Evolutionary conservation across 2,888 invertebrate genomes (phyloP).

Genomic region (Ptychoptera albimana): DNA sequence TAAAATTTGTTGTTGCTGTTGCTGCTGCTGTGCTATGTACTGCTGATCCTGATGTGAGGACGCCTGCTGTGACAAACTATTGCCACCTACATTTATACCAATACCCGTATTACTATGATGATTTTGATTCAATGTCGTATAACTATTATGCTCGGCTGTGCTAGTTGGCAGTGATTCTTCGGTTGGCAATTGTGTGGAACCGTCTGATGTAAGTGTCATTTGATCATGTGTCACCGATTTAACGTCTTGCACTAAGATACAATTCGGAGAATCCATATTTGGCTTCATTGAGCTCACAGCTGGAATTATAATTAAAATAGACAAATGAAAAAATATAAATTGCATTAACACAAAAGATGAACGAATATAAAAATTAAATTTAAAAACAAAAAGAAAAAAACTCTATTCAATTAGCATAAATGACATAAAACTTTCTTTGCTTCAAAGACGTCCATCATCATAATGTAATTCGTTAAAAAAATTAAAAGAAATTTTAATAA

Average conservation of each 20-base stretch:
- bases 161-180: conserved; percentile 63
- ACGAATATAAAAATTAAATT: no score
- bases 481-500: no score
- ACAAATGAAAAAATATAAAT: neutral
- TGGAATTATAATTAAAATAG: conserved; percentile 35
- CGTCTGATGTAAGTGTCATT: conserved; percentile 55
- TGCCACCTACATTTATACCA: conserved; percentile 16
- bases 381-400: no score
- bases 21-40: conserved; percentile 43
- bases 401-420: no score
- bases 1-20: conserved; percentile 59
- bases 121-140: conserved; percentile 26
- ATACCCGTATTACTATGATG: conserved; percentile 4
- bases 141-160: conserved; percentile 49
- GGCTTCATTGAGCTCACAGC: conserved; percentile 83
- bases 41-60: conserved; percentile 28
- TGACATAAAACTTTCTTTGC: no score
- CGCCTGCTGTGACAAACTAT: conserved; percentile 27
- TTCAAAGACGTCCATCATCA: no score
- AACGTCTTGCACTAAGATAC: conserved; percentile 69
- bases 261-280: conserved; percentile 75
- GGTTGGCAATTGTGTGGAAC: conserved; percentile 50
- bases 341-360: no score
- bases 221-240: conserved; percentile 72
- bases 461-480: no score